Conservation (phyloP, 1,140 invertebrate genomes). For the Cecropterus lyciades region DNA sequence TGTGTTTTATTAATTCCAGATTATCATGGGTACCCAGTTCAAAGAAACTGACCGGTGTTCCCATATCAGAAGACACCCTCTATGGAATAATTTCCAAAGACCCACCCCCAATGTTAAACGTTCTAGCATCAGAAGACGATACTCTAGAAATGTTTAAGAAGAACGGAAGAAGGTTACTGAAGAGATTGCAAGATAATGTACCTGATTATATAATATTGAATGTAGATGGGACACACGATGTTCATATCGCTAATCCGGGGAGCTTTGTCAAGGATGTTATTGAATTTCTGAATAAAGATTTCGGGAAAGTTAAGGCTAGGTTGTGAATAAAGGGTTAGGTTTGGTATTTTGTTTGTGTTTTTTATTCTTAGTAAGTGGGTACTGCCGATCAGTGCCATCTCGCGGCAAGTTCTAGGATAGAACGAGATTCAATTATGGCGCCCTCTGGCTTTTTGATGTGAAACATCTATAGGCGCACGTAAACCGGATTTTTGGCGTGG, state of each 20-base stretch:
- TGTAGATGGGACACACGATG: conserved; percentile 45
- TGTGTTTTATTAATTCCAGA: conserved; percentile 36
- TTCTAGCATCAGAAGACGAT: conserved; percentile 33
- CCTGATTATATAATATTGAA: conserved; percentile 33
- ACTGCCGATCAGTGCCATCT: no score
- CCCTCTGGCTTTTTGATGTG: no score
- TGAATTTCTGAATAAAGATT: conserved; percentile 30
- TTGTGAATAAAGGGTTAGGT: conserved; percentile 5
- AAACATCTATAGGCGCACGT: no score
- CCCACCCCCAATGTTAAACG: conserved; percentile 40
- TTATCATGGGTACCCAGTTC: conserved; percentile 53
- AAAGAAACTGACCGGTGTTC: conserved; percentile 40
- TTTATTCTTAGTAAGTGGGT: no score
- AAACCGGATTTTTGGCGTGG: no score
- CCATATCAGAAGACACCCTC: conserved; percentile 43
- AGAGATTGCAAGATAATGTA: conserved; percentile 36
- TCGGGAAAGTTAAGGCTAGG: conserved; percentile 4
- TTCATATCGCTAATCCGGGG: conserved; percentile 50
- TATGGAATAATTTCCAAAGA: conserved; percentile 31
- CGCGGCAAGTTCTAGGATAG: no score
- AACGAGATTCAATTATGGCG: no score
- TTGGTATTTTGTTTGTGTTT: no score
- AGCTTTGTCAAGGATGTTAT: conserved; percentile 29
- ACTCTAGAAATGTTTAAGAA: conserved; percentile 36
- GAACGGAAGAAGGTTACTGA: conserved; percentile 4